These are phyloP conservation scores for Atrichornis clamosus DNA, from an alignment of 2,113 vertebrate species.

Conservation along the genomic window DNA sequence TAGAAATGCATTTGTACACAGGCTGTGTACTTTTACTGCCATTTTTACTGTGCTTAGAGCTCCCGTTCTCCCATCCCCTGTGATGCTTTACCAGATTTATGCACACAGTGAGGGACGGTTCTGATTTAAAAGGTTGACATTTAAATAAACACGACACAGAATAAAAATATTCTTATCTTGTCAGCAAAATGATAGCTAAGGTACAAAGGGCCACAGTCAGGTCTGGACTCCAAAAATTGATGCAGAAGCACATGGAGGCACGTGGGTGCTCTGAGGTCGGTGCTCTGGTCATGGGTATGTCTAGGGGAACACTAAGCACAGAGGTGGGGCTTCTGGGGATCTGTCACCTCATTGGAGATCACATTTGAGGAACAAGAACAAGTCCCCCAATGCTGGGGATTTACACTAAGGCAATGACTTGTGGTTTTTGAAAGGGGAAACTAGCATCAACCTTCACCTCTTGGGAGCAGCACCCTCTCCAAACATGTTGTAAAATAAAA, in stretches of 20 bases:
- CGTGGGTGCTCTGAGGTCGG: neutral
- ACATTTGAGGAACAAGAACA: neutral
- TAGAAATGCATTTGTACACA: neutral
- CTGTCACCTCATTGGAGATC: neutral
- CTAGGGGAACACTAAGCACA: neutral
- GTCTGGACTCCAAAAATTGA: neutral
- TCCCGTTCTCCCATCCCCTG: neutral
- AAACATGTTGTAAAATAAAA: neutral
- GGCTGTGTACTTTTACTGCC: neutral
- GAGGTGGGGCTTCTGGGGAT: neutral
- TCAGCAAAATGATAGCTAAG: neutral
- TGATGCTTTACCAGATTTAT: neutral
- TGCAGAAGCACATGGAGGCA: neutral
- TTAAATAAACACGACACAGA: neutral
- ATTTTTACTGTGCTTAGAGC: neutral
- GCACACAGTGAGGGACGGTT: neutral
- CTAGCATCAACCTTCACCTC: neutral
- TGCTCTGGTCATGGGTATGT: neutral
- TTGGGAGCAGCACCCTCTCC: neutral
- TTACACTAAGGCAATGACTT: neutral
- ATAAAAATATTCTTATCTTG: neutral
- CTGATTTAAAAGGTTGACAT: slow-evolving; percentile 27
- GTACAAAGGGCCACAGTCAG: neutral
- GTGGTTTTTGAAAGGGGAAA: neutral
- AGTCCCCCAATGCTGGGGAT: neutral